Percentiles rank a stretch among this genome's conserved stretches.
Evolutionary conservation across 2,888 invertebrate genomes (phyloP).

Genomic region (Strigamia maritima): DNA sequence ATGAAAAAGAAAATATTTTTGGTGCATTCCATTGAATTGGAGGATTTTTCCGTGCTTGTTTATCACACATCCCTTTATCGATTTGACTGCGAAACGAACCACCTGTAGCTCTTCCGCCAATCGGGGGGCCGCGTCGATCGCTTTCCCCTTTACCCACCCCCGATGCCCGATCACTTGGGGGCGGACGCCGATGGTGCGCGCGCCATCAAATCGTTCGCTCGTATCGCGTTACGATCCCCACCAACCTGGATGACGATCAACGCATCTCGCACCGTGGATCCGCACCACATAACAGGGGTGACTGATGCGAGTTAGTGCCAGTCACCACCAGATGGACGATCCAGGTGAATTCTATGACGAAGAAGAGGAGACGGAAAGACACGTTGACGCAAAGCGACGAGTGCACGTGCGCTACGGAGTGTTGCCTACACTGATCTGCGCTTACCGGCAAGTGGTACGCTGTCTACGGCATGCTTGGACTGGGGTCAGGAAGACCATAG

Average conservation of each 20-base stretch:
- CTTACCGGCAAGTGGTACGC: conserved; percentile 14
- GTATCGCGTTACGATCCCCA: not conserved
- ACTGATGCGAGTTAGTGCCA: conserved; percentile 1
- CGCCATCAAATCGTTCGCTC: conserved; percentile 17
- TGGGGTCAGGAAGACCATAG: conserved; percentile 34
- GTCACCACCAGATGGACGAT: conserved; percentile 28
- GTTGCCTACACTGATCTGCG: not conserved
- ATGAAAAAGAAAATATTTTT: not conserved
- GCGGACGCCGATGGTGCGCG: conserved; percentile 27
- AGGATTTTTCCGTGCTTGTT: too few species aligned
- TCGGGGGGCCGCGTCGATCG: conserved; percentile 24
- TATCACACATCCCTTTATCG: conserved; percentile 5
- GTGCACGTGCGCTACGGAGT: conserved; percentile 35
- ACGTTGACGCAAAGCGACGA: not conserved
- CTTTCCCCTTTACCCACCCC: conserved; percentile 22
- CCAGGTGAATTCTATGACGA: conserved; percentile 13
- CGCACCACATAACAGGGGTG: not conserved
- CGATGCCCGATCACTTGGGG: conserved; percentile 27
- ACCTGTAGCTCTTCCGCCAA: conserved; percentile 27
- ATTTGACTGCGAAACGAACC: conserved; percentile 11
- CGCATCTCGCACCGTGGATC: not conserved
- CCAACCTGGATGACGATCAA: not conserved
- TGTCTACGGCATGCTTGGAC: conserved; percentile 27
- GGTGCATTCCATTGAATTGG: too few species aligned
- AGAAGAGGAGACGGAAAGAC: not conserved